Conservation (phyloP, 2,888 invertebrate species). For the Microdon myrmicae region DNA sequence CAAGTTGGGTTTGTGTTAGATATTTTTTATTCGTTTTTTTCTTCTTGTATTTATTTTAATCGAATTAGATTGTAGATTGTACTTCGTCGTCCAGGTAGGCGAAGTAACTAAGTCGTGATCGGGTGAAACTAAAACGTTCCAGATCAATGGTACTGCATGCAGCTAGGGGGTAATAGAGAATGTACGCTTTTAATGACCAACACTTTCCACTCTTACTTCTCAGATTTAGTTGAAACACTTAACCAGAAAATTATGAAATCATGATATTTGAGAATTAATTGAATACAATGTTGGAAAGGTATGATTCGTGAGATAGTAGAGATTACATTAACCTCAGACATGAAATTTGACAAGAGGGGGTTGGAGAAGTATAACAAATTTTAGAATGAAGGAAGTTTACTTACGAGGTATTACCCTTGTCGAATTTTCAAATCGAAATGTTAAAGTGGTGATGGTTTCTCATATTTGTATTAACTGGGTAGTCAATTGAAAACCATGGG, state of each 20-base stretch:
- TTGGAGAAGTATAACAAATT: too few relatives aligned
- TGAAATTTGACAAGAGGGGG: too few relatives aligned
- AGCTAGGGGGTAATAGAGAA: constrained; percentile 4
- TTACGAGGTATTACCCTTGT: too few relatives aligned
- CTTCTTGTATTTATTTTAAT: not conserved
- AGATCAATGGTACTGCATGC: constrained; percentile 28
- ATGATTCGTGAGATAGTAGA: constrained; percentile 26
- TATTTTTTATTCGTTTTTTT: constrained; percentile 1
- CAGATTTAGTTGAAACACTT: constrained; percentile 27
- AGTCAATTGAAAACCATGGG: too few relatives aligned
- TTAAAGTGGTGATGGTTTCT: too few relatives aligned
- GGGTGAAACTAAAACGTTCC: constrained; percentile 46
- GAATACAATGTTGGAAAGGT: too few relatives aligned
- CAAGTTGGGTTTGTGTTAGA: constrained; percentile 30
- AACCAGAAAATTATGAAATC: constrained; percentile 28
- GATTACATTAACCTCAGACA: too few relatives aligned
- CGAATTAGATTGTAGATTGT: constrained; percentile 5
- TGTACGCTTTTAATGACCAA: constrained; percentile 7
- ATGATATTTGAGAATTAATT: too few relatives aligned
- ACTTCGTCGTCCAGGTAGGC: constrained; percentile 30
- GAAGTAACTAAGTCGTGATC: constrained; percentile 25
- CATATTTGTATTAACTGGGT: too few relatives aligned
- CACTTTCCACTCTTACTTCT: constrained; percentile 48
- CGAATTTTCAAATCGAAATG: too few relatives aligned
- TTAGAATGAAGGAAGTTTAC: too few relatives aligned